Evolutionary conservation across 2,113 vertebrate genomes (phyloP).

Genomic region (Aramus guarauna): DNA sequence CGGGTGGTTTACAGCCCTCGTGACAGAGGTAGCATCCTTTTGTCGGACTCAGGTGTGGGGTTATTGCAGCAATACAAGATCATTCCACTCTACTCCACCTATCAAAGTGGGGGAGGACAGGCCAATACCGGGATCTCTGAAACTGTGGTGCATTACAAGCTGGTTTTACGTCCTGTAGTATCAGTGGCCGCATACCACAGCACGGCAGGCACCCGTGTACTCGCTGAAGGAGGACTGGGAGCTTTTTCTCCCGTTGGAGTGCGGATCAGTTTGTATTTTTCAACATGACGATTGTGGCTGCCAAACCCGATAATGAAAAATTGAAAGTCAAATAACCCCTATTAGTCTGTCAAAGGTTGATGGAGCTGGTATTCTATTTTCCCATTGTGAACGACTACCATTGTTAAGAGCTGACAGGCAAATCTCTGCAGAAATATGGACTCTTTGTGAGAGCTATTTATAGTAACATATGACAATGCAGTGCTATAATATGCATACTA

Average conservation of each 20-base stretch:
- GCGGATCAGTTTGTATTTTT: constrained; percentile 1
- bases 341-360: constrained; percentile 71
- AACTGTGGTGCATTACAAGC: background rate
- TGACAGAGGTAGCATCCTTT: background rate
- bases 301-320: constrained; percentile 66
- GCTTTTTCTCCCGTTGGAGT: background rate
- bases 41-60: background rate
- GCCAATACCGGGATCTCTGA: background rate
- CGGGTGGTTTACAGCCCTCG: background rate
- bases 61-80: background rate
- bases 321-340: constrained; percentile 70
- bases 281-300: constrained; percentile 1
- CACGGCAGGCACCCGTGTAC: background rate
- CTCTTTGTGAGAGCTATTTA: constrained; percentile 48
- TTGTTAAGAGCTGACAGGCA: constrained; percentile 56
- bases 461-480: constrained; percentile 59
- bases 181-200: background rate
- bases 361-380: constrained; percentile 56
- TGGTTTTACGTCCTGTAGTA: background rate
- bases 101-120: background rate
- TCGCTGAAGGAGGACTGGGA: rapidly evolving
- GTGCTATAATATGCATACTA: constrained; percentile 42
- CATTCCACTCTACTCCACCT: background rate
- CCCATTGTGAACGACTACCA: constrained; percentile 38
- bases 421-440: constrained; percentile 65